These are phyloP conservation scores for Liolophura sinensis DNA, from an alignment of 1,140 invertebrate species.

Conservation along the genomic window DNA sequence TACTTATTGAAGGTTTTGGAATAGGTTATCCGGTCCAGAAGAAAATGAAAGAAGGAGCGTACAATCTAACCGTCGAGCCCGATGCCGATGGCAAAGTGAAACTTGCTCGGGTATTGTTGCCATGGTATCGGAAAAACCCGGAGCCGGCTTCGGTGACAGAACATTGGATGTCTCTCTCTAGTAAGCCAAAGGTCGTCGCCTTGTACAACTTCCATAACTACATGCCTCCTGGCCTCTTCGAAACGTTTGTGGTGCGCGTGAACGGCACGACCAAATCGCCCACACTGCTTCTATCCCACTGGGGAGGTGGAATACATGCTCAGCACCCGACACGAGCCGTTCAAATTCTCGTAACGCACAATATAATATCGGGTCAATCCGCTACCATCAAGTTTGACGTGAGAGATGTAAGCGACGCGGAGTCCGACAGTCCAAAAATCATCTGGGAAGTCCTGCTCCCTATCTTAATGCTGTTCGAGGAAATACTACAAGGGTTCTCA, in stretches of 20 bases:
- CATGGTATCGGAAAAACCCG: slow-evolving; percentile 29
- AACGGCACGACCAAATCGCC: slow-evolving; percentile 33
- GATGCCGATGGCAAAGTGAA: slow-evolving; percentile 22
- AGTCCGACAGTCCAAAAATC: background rate
- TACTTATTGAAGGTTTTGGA: slow-evolving; percentile 39
- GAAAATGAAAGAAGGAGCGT: slow-evolving; percentile 15
- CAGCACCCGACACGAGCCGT: slow-evolving; percentile 18
- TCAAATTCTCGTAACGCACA: background rate
- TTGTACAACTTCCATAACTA: slow-evolving; percentile 42
- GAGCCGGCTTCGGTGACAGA: slow-evolving; percentile 28
- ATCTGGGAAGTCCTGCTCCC: slow-evolving; percentile 49
- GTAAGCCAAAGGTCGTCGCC: slow-evolving; percentile 22
- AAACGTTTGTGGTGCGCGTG: slow-evolving; percentile 36
- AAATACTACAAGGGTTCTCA: slow-evolving; percentile 39
- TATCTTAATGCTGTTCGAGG: slow-evolving; percentile 46
- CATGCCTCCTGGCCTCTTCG: slow-evolving; percentile 50
- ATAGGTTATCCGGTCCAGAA: slow-evolving; percentile 43
- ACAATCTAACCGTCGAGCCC: slow-evolving; percentile 16
- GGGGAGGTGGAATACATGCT: slow-evolving; percentile 47
- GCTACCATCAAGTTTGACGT: too few relatives aligned
- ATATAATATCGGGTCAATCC: background rate
- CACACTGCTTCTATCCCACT: slow-evolving; percentile 40
- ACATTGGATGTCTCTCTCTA: slow-evolving; percentile 18
- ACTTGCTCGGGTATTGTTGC: slow-evolving; percentile 30
- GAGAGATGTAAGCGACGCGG: background rate